phyloP scores from a whole-genome alignment of 2,113 vertebrate genomes.

The Pseudopodoces humilis region DNA sequence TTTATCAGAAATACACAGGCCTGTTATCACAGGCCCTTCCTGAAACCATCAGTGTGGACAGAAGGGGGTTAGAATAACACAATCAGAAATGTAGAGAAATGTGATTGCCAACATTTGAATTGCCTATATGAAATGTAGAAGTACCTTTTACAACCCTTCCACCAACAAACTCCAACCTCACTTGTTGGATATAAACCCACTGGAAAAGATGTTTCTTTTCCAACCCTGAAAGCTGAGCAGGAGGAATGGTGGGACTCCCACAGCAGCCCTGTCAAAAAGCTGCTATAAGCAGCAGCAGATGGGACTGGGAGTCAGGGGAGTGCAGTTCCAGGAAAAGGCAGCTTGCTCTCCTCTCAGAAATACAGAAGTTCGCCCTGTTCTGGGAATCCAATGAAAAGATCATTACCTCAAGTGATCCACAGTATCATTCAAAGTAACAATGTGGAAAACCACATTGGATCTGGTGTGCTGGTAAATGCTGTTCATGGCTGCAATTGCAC shows the following conservation, averaged over 20 bases:
- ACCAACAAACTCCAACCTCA: neutral
- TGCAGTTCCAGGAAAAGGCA: neutral
- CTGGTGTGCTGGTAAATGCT: slow-evolving; percentile 88
- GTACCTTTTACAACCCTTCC: neutral
- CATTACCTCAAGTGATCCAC: slow-evolving; percentile 87
- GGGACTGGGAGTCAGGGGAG: neutral
- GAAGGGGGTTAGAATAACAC: neutral
- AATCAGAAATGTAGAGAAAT: neutral
- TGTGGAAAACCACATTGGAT: slow-evolving; percentile 87
- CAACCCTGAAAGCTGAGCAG: neutral
- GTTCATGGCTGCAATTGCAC: slow-evolving; percentile 89
- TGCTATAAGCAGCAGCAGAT: neutral
- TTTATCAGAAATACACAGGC: neutral
- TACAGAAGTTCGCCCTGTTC: neutral
- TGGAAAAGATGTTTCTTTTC: neutral
- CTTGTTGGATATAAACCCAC: neutral
- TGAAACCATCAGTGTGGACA: neutral
- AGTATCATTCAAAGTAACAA: slow-evolving; percentile 91
- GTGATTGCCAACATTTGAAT: neutral
- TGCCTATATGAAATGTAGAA: neutral
- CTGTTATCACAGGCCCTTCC: neutral
- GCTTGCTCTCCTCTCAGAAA: neutral
- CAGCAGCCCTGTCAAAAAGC: neutral
- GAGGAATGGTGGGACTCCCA: neutral
- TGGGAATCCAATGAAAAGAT: neutral